Percentiles rank a stretch among this genome's conserved stretches.
Conservation (phyloP, 2,888 invertebrate species). For the Conistra vaccinii region DNA sequence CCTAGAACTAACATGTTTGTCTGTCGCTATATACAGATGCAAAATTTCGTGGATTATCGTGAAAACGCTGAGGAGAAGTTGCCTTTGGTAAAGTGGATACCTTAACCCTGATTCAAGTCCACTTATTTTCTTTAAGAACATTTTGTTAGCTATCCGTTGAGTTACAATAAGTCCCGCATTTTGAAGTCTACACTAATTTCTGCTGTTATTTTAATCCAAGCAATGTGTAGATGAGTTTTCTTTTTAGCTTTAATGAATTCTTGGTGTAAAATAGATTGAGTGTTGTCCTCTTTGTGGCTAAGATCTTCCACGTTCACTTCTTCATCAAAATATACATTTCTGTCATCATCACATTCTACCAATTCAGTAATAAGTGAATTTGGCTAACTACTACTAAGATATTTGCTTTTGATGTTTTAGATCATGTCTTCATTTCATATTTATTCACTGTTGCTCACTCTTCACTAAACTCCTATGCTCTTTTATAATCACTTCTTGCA, state of each 20-base stretch:
- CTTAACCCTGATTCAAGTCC: constrained; percentile 85
- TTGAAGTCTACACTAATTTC: constrained; percentile 60
- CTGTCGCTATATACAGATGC: constrained; percentile 92
- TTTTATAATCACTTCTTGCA: constrained; percentile 50
- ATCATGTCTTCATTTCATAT: constrained; percentile 49
- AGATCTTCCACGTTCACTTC: constrained; percentile 51
- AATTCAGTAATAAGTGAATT: constrained; percentile 51
- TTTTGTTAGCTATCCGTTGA: constrained; percentile 68
- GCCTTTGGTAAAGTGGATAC: constrained; percentile 95
- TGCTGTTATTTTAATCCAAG: constrained; percentile 60
- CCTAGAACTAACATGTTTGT: constrained; percentile 86
- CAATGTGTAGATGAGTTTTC: constrained; percentile 64
- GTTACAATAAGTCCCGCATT: constrained; percentile 63
- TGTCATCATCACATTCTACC: constrained; percentile 48
- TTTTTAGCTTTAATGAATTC: constrained; percentile 63
- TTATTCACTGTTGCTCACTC: constrained; percentile 38
- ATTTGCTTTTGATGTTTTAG: constrained; percentile 72
- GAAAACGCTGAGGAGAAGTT: constrained; percentile 97
- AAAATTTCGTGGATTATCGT: constrained; percentile 97
- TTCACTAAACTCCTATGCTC: constrained; percentile 33
- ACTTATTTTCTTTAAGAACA: constrained; percentile 74
- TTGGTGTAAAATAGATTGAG: constrained; percentile 62
- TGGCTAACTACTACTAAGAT: constrained; percentile 47
- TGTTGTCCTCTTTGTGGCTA: constrained; percentile 64
- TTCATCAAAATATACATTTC: constrained; percentile 51